phyloP scores from a whole-genome alignment of 2,888 invertebrate genomes.

The Melinopterus prodromus region DNA sequence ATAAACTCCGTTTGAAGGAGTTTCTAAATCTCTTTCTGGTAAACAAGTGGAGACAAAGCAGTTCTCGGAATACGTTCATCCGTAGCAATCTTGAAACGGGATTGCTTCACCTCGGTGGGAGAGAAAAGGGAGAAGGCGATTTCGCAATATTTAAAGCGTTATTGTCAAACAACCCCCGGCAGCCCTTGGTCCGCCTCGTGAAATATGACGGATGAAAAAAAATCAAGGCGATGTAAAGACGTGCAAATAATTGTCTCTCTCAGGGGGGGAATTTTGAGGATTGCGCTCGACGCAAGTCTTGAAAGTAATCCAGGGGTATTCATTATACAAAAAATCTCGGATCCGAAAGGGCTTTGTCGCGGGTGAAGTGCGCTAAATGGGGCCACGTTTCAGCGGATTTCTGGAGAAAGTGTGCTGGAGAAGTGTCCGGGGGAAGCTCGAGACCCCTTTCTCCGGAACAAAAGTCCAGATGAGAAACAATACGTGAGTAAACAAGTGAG shows the following conservation, averaged over 20 bases:
- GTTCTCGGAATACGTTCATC: background rate
- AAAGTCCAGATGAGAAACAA: conserved; percentile 17
- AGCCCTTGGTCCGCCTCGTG: background rate
- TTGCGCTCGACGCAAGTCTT: background rate
- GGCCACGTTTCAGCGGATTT: conserved; percentile 8
- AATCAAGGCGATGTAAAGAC: conserved; percentile 11
- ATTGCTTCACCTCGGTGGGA: background rate
- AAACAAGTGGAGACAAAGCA: background rate
- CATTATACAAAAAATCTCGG: conserved; percentile 14
- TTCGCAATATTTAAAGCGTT: background rate
- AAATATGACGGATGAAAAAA: conserved; percentile 4
- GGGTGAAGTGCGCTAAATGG: conserved; percentile 9
- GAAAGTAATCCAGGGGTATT: background rate
- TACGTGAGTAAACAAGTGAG: conserved; percentile 23
- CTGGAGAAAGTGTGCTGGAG: too few species aligned
- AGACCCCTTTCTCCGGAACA: background rate
- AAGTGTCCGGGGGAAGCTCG: background rate
- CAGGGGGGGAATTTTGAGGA: background rate
- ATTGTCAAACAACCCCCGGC: background rate
- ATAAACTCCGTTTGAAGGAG: background rate
- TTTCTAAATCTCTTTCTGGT: background rate
- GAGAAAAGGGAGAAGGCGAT: background rate
- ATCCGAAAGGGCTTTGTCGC: conserved; percentile 9
- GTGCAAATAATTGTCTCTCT: conserved; percentile 21
- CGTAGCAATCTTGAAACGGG: background rate